Evolutionary conservation across 2,113 vertebrate genomes (phyloP), one percentile per base, ranked within the genome.

Genomic region (Kryptolebias marmoratus): DNA sequence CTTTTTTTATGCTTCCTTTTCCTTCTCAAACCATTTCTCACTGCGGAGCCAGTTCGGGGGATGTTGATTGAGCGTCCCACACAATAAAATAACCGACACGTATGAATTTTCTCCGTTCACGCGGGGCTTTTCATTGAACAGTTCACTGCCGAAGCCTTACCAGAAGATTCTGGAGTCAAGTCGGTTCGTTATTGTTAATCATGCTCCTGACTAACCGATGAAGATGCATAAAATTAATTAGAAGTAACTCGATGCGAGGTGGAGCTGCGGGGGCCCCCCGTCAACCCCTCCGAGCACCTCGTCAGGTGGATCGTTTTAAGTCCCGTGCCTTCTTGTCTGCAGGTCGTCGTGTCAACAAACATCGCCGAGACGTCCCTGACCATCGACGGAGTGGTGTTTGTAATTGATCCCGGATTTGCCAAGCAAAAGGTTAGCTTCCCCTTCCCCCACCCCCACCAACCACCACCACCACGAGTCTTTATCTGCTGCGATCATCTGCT

Each of bases 331-430:
- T 87, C 50, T 12, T 79, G 81, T 83, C 76, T 52, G 81, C 88
- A 98, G 97, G 96, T 98, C 14, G 96, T 98, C 55, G 97, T 98
- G 75, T 99, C 97, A 57, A 98, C 97, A 84, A 99, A 98, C 88
- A 99, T 98, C 49, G 97, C 97, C 0, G 97, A 99, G 92, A 99
- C 97, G 1, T 99, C 97, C 65, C 93, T 99, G 90, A 98, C 97
- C 90, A 98, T 98, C 84, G 97, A 98, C 55, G 96, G 97, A 1
- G 97, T 98, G 69, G 97, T 98, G 68, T 98, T 98, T 94, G 97
- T 98, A 88, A 99, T 98, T 84, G 97, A 99, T 95, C 97, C 97
- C 39, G 97, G 97, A 83, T 99, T 99, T 94, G 97, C 97, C 32
- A 98, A 99, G 91, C 96, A 98, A 93, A 99, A 99, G 96, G 97